A percentile compares a stretch with the other conserved stretches of the same genome.
Evolutionary conservation across 2,888 invertebrate species (phyloP).

Genomic region (Macropis europaea): DNA sequence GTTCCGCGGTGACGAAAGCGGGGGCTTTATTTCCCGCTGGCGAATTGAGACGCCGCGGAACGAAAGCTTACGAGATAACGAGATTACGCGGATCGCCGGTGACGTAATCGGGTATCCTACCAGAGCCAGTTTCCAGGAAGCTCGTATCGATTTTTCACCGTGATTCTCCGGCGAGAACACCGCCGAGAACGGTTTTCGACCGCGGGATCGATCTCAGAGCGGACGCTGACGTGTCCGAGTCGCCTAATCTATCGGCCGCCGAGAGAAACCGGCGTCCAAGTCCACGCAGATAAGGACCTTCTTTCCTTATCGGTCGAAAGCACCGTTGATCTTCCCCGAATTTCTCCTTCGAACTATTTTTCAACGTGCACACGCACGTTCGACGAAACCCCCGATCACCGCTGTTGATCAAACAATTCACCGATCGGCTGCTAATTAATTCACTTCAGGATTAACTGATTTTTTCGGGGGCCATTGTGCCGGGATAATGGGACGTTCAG

Average conservation of each 20-base stretch:
- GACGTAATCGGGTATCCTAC: slow-evolving; percentile 46
- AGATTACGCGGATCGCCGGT: slow-evolving; percentile 55
- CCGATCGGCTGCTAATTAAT: too few species aligned
- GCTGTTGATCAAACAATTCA: too few species aligned
- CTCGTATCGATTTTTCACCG: slow-evolving; percentile 39
- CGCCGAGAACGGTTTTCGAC: too few species aligned
- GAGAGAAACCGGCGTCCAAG: slow-evolving; percentile 42
- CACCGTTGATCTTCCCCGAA: slow-evolving; percentile 31
- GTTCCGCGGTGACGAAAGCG: background rate
- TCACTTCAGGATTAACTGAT: too few species aligned
- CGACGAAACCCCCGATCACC: too few species aligned
- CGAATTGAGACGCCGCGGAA: slow-evolving; percentile 7
- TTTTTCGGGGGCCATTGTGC: too few species aligned
- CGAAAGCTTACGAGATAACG: slow-evolving; percentile 52
- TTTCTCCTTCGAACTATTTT: slow-evolving; percentile 18
- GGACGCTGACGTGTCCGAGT: slow-evolving; percentile 53
- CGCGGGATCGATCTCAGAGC: slow-evolving; percentile 14
- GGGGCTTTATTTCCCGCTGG: background rate
- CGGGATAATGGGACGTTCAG: too few species aligned
- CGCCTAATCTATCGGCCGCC: slow-evolving; percentile 53
- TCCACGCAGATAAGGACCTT: slow-evolving; percentile 63
- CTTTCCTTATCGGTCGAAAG: slow-evolving; percentile 29
- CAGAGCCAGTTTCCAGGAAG: slow-evolving; percentile 45
- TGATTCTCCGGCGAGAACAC: background rate
- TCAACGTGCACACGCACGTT: too few species aligned